phyloP scores from a whole-genome alignment of 2,888 invertebrate species.

The Hecatera dysodea region DNA sequence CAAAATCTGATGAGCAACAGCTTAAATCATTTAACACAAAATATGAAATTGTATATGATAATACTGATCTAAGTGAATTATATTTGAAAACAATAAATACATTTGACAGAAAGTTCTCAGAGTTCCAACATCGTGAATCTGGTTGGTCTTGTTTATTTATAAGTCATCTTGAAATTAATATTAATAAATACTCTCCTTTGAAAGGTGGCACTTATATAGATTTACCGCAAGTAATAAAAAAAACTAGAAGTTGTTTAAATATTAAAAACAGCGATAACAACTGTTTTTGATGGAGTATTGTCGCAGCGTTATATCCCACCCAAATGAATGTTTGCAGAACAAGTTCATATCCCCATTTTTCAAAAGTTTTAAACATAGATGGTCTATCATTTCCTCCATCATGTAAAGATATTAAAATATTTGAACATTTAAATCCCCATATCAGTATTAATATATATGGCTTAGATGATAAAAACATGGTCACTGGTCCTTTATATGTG shows the following conservation, averaged over 20 bases:
- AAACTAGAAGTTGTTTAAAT: neutral
- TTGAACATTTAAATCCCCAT: neutral
- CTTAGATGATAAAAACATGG: neutral
- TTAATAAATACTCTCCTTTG: neutral
- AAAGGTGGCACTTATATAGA: neutral
- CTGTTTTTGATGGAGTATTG: slow-evolving; percentile 15
- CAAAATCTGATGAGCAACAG: neutral
- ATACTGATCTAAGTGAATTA: neutral
- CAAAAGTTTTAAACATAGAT: slow-evolving; percentile 5
- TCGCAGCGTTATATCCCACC: slow-evolving; percentile 16
- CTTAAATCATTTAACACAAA: neutral
- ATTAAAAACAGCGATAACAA: slow-evolving; percentile 12
- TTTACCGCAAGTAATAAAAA: neutral
- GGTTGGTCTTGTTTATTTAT: neutral
- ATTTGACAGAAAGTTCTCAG: neutral
- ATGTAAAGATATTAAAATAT: slow-evolving; percentile 1
- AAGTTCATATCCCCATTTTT: slow-evolving; percentile 18
- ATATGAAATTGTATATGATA: neutral
- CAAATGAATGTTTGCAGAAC: slow-evolving; percentile 23
- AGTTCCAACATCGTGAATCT: neutral
- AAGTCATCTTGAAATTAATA: neutral
- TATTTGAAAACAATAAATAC: neutral
- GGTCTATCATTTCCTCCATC: slow-evolving; percentile 5
- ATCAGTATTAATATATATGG: neutral
- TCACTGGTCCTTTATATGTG: neutral